These are phyloP conservation scores for Nomada lathburiana DNA, from an alignment of 2,888 invertebrate species.

Conservation along the genomic window DNA sequence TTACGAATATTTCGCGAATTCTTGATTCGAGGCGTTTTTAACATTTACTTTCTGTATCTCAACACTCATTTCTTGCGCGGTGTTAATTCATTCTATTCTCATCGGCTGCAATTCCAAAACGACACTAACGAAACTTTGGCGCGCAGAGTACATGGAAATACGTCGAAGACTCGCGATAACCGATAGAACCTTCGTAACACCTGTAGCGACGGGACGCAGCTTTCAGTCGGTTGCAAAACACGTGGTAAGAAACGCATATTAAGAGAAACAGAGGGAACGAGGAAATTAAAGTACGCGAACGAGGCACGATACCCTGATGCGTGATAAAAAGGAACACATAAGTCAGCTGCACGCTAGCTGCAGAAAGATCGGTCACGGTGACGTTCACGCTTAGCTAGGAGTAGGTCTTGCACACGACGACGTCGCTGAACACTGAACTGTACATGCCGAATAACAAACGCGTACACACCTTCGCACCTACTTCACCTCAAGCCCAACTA, in stretches of 20 bases:
- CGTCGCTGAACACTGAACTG: constrained; percentile 6
- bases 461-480: neutral
- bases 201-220: constrained; percentile 3
- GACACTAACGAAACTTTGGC: too few relatives aligned
- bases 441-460: neutral
- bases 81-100: too few relatives aligned
- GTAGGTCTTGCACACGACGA: constrained; percentile 11
- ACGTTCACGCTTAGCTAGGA: constrained; percentile 32
- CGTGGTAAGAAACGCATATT: constrained; percentile 1
- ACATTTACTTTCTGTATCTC: too few relatives aligned
- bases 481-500: neutral
- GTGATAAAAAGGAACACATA: constrained; percentile 36
- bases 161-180: neutral
- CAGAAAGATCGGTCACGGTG: constrained; percentile 31
- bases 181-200: constrained; percentile 8
- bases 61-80: too few relatives aligned
- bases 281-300: constrained; percentile 10
- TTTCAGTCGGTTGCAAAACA: constrained; percentile 1
- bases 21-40: too few relatives aligned
- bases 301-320: constrained; percentile 8
- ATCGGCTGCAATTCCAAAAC: too few relatives aligned
- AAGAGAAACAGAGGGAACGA: neutral
- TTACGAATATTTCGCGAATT: too few relatives aligned
- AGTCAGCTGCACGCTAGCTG: constrained; percentile 36
- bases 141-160: neutral